These are phyloP conservation scores for Spisula subtruncata DNA, from an alignment of 2,888 invertebrate species.

Conservation along the genomic window DNA sequence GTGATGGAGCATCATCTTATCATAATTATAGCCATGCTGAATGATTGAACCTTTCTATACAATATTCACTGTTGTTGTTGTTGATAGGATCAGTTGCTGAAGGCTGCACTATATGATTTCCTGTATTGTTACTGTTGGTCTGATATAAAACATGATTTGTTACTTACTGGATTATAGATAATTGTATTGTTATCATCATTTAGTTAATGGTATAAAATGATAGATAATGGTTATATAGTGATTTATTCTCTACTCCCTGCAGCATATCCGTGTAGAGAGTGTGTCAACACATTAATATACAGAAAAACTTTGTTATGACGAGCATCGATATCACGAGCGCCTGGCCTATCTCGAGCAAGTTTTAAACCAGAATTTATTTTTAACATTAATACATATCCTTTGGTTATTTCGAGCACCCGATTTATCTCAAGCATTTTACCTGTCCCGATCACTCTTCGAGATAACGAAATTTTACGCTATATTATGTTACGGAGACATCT, in stretches of 20 bases:
- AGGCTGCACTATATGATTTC: not conserved
- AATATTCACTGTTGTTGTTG: not conserved
- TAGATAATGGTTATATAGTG: not conserved
- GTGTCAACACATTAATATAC: no score
- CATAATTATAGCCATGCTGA: not conserved
- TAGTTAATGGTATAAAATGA: not conserved
- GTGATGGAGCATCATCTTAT: no score
- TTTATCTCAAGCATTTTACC: no score
- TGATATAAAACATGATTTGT: not conserved
- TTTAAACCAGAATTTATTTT: no score
- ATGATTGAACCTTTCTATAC: not conserved
- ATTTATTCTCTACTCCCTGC: not conserved
- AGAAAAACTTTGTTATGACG: no score
- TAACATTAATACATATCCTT: no score
- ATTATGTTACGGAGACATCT: not conserved
- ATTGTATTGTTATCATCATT: constrained; percentile 1
- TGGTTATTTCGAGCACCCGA: no score
- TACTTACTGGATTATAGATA: not conserved
- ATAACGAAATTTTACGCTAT: no score
- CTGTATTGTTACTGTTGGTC: not conserved
- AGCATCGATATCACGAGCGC: no score
- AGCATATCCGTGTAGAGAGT: not conserved
- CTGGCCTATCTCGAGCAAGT: no score
- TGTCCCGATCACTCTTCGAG: no score
- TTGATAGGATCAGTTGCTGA: not conserved